Base-by-base conservation (phyloP, 2,113 vertebrate genomes). In the Podarcis cretensis region DNA sequence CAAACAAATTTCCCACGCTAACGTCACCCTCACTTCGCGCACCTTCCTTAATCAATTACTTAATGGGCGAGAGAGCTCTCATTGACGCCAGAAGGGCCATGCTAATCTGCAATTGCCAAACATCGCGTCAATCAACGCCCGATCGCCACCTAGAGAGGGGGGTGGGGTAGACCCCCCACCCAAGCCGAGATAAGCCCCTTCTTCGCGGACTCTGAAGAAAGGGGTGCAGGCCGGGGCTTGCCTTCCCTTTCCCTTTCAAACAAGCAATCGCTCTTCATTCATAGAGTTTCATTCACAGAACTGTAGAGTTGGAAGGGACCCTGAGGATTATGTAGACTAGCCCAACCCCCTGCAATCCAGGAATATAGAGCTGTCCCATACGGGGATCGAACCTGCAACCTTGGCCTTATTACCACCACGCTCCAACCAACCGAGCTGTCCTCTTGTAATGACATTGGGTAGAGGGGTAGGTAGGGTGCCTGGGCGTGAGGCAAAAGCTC, bases 371-470 rank as follows among this genome's bases (percentile, higher is more conserved):
- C 48, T 3, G 48, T 54, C 48, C 48, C 48, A 54, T 54, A 54
- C 9, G 48, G 48, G 48, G 10, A 12, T 54, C 48, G 48, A 54
- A 54, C 48, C 48, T 54, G 48, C 48, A 54, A 54, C 48, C 48
- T 54, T 54, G 48, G 48, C 48, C 48, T 54, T 54, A 54, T 12
- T 54, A 54, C 10, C 10, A 54, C 48, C 48, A 54, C 48, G 10
- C 48, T 48, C 48, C 2, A 54, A 54, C 48, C 48, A 54, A 10
- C 48, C 2, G 48, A 12, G 10, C 2, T 54, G 48, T 54, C 89
- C 86, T 94, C 59, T 83, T 78, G 92, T 88, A 94, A 13, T 93
- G 96, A 95, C 93, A 93, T 93, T 91, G 90, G 18, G 4, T 66
- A 6, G 82, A 89, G 32, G 71, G 81, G n/a, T 65, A 87, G 48